These are phyloP conservation scores for Himalopsyche japonica DNA, from an alignment of 2,888 invertebrate genomes.

Conservation along the genomic window DNA sequence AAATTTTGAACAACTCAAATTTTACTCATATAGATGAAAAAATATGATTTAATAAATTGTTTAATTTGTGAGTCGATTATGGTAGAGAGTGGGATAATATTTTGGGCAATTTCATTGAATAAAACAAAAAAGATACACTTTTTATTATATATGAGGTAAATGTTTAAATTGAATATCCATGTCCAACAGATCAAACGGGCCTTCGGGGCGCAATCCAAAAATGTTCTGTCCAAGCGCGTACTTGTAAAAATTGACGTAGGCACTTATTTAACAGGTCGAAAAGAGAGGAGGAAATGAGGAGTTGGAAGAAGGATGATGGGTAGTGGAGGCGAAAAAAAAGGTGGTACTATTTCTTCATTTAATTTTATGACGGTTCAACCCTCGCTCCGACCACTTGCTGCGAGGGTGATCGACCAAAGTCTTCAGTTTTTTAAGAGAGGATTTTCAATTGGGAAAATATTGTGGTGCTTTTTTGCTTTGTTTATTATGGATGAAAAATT, in stretches of 20 bases:
- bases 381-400: constrained; percentile 26
- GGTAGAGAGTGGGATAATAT: no score
- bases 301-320: neutral
- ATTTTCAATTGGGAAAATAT: neutral
- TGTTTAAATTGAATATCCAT: neutral
- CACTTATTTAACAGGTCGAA: constrained; percentile 36
- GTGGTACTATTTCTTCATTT: constrained; percentile 39
- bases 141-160: no score
- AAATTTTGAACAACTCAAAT: no score
- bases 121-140: no score
- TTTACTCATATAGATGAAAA: no score
- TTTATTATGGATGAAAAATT: no score
- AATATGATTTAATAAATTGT: no score
- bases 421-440: neutral
- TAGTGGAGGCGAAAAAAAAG: neutral
- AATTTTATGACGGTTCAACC: constrained; percentile 39
- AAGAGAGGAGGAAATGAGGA: neutral
- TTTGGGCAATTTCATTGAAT: no score
- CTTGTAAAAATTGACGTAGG: constrained; percentile 39
- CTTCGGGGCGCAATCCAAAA: neutral
- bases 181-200: neutral
- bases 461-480: neutral
- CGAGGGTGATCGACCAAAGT: neutral
- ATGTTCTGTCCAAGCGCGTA: constrained; percentile 6
- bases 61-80: no score